Percentiles rank a stretch among this genome's conserved stretches.
phyloP scores from a whole-genome alignment of 1,140 invertebrate species.

The Drosophila saltans region DNA sequence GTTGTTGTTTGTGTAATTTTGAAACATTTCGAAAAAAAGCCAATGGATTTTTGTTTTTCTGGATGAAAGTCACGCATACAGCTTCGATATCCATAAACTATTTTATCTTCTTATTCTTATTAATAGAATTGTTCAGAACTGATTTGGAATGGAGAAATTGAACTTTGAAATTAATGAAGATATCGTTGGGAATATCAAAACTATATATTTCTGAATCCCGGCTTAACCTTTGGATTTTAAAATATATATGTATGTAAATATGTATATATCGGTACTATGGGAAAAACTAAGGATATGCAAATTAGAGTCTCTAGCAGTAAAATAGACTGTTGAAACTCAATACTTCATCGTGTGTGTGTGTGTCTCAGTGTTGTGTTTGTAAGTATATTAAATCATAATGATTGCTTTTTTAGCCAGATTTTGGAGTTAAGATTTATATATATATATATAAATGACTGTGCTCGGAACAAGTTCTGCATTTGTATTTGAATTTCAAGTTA shows the following conservation, averaged over 20 bases:
- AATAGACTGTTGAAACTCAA: constrained; percentile 37
- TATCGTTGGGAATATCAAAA: too few species aligned
- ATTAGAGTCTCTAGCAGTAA: constrained; percentile 17
- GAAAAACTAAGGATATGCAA: constrained; percentile 16
- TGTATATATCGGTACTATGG: neutral
- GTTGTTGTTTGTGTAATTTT: neutral
- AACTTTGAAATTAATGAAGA: too few species aligned
- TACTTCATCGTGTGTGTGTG: constrained; percentile 13
- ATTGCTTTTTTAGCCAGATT: constrained; percentile 23
- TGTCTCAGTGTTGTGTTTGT: constrained; percentile 1
- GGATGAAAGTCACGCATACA: neutral
- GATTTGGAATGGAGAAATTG: too few species aligned
- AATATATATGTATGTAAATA: too few species aligned
- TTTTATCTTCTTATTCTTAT: too few species aligned
- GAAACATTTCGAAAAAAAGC: neutral
- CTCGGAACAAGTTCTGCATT: constrained; percentile 44
- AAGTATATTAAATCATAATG: neutral
- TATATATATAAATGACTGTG: constrained; percentile 31
- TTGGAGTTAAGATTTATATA: neutral
- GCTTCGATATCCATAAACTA: neutral
- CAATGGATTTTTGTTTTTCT: neutral
- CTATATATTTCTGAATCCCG: neutral
- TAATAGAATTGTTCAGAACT: too few species aligned
- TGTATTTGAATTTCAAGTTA: constrained; percentile 30
- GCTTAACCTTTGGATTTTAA: neutral